These are phyloP conservation scores for Pogonognathellus flavescens DNA, from an alignment of 1,140 invertebrate species.

Conservation along the genomic window DNA sequence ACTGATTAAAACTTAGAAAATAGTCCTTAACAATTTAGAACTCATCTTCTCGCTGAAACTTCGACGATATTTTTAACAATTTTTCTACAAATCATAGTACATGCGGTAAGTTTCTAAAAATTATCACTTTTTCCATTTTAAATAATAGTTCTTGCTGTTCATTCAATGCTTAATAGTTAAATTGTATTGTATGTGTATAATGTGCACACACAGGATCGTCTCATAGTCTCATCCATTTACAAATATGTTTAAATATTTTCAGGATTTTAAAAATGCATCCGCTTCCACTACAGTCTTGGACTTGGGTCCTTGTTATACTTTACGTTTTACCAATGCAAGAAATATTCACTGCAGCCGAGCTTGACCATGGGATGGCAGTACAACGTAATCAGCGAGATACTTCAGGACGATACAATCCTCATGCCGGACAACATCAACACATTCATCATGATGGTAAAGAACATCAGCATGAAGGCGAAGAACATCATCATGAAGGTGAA, in stretches of 20 bases:
- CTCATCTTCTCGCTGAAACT: no score
- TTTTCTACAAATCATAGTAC: no score
- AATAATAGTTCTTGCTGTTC: no score
- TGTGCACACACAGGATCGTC: no score
- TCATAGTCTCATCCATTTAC: no score
- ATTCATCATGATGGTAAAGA: neutral
- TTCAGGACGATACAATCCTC: conserved; percentile 22
- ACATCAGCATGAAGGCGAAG: neutral
- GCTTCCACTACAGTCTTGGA: neutral
- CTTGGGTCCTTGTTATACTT: neutral
- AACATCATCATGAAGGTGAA: neutral
- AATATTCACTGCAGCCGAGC: neutral
- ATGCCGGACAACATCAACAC: neutral
- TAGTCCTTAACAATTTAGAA: no score
- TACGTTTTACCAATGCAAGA: neutral
- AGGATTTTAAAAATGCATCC: neutral
- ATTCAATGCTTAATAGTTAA: no score
- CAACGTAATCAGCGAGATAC: neutral
- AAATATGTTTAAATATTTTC: neutral
- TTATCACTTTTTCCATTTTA: no score
- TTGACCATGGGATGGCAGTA: neutral
- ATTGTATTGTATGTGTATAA: no score
- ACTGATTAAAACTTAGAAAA: no score
- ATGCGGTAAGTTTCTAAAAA: no score
- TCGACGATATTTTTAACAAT: no score